Conservation (phyloP, 2,888 invertebrate genomes). For the Seladonia tumulorum region DNA sequence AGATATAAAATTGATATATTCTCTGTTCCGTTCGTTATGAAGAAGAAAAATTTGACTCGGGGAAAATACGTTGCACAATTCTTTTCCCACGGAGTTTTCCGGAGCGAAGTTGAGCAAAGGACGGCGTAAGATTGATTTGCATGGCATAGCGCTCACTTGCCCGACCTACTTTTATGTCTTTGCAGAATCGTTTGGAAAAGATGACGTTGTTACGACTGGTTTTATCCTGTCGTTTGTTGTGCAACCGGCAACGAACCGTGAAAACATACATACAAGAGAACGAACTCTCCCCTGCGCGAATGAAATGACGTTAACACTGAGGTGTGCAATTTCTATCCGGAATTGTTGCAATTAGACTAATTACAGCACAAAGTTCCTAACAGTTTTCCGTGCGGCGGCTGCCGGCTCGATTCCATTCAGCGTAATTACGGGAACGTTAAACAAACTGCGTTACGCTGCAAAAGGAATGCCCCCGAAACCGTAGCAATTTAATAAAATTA, state of each 20-base stretch:
- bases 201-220: conserved; percentile 18
- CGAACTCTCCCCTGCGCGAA: not conserved
- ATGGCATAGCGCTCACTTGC: conserved; percentile 52
- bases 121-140: conserved; percentile 60
- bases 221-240: conserved; percentile 1
- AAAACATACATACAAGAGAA: conserved; percentile 13
- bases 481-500: not conserved
- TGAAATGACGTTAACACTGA: conserved; percentile 11
- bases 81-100: not conserved
- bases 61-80: not conserved
- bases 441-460: not conserved
- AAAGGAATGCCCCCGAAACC: not conserved
- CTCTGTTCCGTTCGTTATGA: too few relatives aligned
- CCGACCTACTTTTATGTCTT: conserved; percentile 52
- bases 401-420: conserved; percentile 15
- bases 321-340: conserved; percentile 21
- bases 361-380: conserved; percentile 13
- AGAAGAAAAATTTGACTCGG: not conserved
- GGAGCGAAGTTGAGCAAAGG: conserved; percentile 45
- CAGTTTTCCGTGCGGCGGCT: not conserved
- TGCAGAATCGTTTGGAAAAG: conserved; percentile 31
- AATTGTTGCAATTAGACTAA: conserved; percentile 37
- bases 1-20: not conserved
- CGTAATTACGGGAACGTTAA: conserved; percentile 12
- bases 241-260: not conserved